Evolutionary conservation across 2,113 vertebrate species (phyloP).

Genomic region (Columbina picui): DNA sequence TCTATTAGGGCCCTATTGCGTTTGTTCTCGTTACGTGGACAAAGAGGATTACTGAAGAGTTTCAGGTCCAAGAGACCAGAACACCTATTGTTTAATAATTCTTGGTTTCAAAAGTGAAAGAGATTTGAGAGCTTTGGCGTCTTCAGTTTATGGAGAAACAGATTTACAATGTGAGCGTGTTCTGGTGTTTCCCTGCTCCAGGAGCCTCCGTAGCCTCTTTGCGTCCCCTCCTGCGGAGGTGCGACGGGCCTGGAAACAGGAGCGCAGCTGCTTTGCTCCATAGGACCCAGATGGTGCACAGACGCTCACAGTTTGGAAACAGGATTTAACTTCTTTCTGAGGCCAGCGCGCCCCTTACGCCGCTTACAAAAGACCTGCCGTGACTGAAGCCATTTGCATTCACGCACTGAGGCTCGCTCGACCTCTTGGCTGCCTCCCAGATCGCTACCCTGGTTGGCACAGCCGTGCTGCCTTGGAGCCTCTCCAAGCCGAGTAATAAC

Average conservation of each 20-base stretch:
- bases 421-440: slow-evolving; percentile 23
- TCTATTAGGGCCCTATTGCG: neutral
- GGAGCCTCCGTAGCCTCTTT: neutral
- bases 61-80: neutral
- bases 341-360: neutral
- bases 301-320: slow-evolving; percentile 18
- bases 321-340: neutral
- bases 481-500: neutral
- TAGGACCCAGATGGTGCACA: slow-evolving; percentile 49
- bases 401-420: neutral
- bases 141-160: neutral
- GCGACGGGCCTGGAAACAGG: neutral
- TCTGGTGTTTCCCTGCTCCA: neutral
- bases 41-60: neutral
- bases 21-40: neutral
- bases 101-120: neutral
- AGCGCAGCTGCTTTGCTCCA: neutral
- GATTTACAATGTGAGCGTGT: neutral
- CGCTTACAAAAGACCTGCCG: neutral
- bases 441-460: neutral
- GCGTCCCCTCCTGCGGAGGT: neutral
- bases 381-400: neutral
- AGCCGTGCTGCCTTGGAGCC: neutral
- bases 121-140: neutral
- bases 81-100: neutral